Evolutionary conservation across 2,797 vertebrate genomes (phyloP).

Genomic region (Loriculus beryllinus): DNA sequence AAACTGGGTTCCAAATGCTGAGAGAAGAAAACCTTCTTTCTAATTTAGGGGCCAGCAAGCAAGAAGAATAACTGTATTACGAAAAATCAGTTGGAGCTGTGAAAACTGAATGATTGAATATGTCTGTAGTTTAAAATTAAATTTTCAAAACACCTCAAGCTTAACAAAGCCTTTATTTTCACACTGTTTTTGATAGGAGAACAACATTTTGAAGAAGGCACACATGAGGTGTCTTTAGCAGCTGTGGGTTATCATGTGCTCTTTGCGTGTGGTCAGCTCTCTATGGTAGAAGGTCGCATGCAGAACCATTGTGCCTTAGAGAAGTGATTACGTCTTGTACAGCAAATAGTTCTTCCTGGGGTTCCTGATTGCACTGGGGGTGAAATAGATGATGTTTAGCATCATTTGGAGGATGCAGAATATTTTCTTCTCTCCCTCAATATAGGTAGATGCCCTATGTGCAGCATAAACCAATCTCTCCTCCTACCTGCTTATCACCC

Average conservation of each 20-base stretch:
- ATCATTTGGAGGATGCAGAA: not conserved
- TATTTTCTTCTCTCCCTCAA: not conserved
- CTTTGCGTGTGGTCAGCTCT: not conserved
- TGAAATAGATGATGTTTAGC: not conserved
- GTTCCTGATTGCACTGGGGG: not conserved
- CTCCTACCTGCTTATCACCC: not conserved
- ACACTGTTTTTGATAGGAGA: not conserved
- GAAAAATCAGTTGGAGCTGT: not conserved
- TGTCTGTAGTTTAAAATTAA: not conserved
- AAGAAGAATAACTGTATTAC: not conserved
- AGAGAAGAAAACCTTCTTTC: not conserved
- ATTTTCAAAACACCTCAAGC: not conserved
- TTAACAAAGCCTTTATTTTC: not conserved
- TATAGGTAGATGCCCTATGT: not conserved
- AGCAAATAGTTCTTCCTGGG: not conserved
- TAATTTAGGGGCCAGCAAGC: not conserved
- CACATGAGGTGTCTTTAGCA: not conserved
- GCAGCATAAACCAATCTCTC: not conserved
- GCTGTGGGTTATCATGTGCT: not conserved
- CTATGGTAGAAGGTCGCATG: fast-evolving
- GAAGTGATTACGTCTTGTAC: not conserved
- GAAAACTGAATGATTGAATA: not conserved
- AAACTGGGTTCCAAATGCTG: not conserved
- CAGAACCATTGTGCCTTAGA: not conserved
- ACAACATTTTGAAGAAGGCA: not conserved